A percentile compares a stretch with the other conserved stretches of the same genome.
These are phyloP conservation scores for Bos javanicus DNA, from an alignment of 2,113 vertebrate species.

Conservation along the genomic window DNA sequence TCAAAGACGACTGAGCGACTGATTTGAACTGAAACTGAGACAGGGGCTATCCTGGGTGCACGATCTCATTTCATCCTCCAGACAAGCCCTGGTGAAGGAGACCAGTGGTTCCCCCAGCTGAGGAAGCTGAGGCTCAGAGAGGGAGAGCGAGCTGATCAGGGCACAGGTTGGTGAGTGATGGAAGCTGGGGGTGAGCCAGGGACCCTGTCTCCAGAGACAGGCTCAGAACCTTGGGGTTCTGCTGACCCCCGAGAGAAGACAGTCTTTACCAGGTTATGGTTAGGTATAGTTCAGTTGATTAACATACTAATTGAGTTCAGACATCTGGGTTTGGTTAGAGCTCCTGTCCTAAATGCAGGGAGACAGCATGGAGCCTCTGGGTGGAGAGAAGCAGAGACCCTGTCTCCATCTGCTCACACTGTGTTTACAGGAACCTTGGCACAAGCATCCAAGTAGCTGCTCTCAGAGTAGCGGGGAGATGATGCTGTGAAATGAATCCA, in stretches of 20 bases:
- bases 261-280: background rate
- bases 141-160: background rate
- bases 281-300: background rate
- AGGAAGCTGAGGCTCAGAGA: background rate
- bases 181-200: background rate
- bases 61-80: background rate
- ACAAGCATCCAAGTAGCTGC: background rate
- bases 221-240: background rate
- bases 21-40: too few species aligned
- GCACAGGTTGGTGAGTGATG: background rate
- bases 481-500: background rate
- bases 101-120: background rate
- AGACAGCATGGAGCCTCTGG: background rate
- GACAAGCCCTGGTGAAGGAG: background rate
- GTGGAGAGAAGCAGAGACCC: background rate
- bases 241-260: background rate
- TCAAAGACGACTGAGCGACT: fast-evolving
- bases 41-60: background rate
- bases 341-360: background rate
- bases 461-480: background rate
- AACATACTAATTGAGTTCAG: background rate
- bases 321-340: background rate
- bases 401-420: background rate
- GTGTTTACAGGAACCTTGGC: background rate
- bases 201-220: background rate